phyloP scores from a whole-genome alignment of 2,113 vertebrate species.

The Aphelocoma coerulescens region DNA sequence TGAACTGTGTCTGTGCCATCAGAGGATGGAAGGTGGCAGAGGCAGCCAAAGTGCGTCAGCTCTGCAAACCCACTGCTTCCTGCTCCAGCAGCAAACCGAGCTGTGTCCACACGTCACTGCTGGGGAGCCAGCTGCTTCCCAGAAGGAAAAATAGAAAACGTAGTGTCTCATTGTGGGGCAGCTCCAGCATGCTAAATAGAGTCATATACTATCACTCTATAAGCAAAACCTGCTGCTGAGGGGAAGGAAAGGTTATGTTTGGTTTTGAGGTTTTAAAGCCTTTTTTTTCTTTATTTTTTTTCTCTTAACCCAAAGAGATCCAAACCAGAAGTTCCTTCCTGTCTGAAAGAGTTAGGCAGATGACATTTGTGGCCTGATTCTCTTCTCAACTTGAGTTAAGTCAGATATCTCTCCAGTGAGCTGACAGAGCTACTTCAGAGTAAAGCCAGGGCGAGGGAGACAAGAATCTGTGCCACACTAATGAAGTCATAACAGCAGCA shows the following conservation, averaged over 20 bases:
- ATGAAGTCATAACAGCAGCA: conserved; percentile 23
- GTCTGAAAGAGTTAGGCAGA: background rate
- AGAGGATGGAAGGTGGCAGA: background rate
- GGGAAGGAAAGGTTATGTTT: conserved; percentile 51
- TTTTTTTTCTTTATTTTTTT: background rate
- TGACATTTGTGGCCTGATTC: background rate
- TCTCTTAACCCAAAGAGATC: background rate
- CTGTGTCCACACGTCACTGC: background rate
- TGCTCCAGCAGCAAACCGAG: background rate
- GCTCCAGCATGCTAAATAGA: background rate
- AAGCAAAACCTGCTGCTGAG: conserved; percentile 56
- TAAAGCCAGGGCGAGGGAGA: background rate
- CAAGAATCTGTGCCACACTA: background rate
- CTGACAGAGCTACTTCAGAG: background rate
- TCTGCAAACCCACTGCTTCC: background rate
- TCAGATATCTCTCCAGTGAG: background rate
- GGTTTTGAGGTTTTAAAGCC: conserved; percentile 11
- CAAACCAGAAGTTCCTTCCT: conserved; percentile 56
- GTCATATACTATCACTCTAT: conserved; percentile 11
- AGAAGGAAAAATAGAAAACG: background rate
- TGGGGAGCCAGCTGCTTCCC: background rate
- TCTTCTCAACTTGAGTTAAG: background rate
- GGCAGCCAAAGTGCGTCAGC: conserved; percentile 23
- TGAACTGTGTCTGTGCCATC: background rate
- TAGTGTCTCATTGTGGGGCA: conserved; percentile 19